Evolutionary conservation across 23 tunicate genomes (phyloP).

Genomic region (Phallusia fumigata): DNA sequence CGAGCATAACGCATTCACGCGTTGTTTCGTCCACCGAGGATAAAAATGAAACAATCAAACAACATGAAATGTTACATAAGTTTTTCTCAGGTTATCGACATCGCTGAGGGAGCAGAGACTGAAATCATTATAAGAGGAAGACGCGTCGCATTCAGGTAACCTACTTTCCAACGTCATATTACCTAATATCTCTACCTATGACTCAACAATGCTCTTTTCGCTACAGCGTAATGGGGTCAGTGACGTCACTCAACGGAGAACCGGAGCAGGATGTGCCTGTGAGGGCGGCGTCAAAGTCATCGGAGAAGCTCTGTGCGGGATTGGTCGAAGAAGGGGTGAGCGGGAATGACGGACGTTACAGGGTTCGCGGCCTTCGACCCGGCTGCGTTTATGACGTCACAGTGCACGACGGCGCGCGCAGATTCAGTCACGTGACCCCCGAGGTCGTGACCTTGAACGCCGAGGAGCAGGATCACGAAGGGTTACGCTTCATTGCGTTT

Average conservation of each 20-base stretch:
- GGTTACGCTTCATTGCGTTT: slow-evolving; percentile 64
- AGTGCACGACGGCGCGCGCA: slow-evolving; percentile 32
- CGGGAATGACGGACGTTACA: slow-evolving; percentile 58
- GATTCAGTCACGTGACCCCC: slow-evolving; percentile 64
- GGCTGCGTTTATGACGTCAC: slow-evolving; percentile 66
- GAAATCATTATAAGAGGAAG: slow-evolving; percentile 60
- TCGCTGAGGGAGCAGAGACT: slow-evolving; percentile 67
- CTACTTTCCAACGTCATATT: no score
- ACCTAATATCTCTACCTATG: no score
- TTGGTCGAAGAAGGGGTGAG: slow-evolving; percentile 58
- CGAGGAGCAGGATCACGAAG: slow-evolving; percentile 35
- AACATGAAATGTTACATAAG: no score
- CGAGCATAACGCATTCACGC: no score
- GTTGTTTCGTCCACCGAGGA: no score
- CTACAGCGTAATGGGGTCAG: slow-evolving; percentile 62
- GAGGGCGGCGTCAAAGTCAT: slow-evolving; percentile 42
- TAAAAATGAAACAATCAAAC: no score
- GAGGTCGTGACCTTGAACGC: slow-evolving; percentile 17
- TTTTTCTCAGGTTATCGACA: slow-evolving; percentile 67
- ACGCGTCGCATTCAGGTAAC: slow-evolving; percentile 87
- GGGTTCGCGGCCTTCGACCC: slow-evolving; percentile 71
- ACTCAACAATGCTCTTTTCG: background rate
- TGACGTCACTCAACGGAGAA: slow-evolving; percentile 81
- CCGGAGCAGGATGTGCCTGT: slow-evolving; percentile 55
- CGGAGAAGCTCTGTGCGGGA: background rate